Base-by-base conservation (phyloP, 2,888 invertebrate species). In the Hemicrepidius hirtus region DNA sequence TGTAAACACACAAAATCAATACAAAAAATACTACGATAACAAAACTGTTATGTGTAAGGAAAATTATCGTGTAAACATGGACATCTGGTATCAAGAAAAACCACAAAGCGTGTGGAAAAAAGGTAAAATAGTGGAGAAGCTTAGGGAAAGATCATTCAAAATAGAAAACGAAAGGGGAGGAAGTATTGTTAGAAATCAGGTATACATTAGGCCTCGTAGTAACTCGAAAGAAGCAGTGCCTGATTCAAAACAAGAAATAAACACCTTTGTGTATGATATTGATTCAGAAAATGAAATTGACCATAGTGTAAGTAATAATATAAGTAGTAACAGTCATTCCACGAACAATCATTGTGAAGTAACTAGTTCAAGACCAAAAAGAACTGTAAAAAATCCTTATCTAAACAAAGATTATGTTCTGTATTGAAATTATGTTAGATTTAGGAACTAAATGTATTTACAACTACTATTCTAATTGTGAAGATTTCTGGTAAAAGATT, bases 11-110 rank as follows among this genome's bases (percentile, higher is more conserved):
- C 28, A 41, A 9, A 7, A 70, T 10, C 6, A 13, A 20, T n/a
- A 20, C n/a, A 65, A 55, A 41, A 18, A n/a, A 13, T 63, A 62
- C 41, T 24, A 63, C 16, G 35, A 63, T 24, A 62, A 28, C 1
- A 18, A 21, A 62, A 32, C 63, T 32, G 20, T 18, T 12, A 63
- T 4, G 18, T 2, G 4, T n/a, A 40, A 40, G 24, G 32, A 62
- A 7, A 50, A 69, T 3, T 57, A 57, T 41, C 3, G 16, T 13
- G 37, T 21, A 16, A 63, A 21, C 18, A 9, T 9, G 3, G 16
- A 59, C 1, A 12, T 59, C 0, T 37, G 18, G 32, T 55, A 55
- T 13, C 55, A 55, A 55, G 35, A 55, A n/a, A 9, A 55, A 9
- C 59, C 59, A 10, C 37, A 37, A 40, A 37, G 35, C 18, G 4